Evolutionary conservation across 1,140 invertebrate genomes (phyloP), one percentile per base, ranked within the genome.

Genomic region (Drosophila pallidifrons): DNA sequence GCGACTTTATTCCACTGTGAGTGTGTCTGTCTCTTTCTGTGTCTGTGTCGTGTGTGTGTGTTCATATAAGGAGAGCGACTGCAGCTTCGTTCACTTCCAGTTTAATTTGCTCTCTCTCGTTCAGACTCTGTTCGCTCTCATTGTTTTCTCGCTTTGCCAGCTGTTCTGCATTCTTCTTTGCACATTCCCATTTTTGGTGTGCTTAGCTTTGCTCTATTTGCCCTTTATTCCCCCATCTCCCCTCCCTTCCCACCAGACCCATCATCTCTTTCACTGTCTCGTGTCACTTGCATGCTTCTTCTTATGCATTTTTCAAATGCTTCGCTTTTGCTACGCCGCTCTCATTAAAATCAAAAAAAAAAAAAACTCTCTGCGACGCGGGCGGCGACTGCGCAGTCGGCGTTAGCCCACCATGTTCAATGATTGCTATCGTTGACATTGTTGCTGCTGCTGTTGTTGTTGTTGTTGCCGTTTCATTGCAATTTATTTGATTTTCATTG

Each of bases 401-500:
- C 45, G 68, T 52, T 41, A 58, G 81, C 63, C 80, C 83, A 88
- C 83, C 83, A 88, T 89, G 74, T 89, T 89, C 63, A 58, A 73
- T 71, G 83, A 89, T 88, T 75, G 85, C 85, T 73, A 83, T 88
- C 82, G 78, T 85, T 86, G 82, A 81, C 80, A 81, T 83, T 88
- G 85, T 3, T 55, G 46, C 32, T 77, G 57, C 61, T n/a, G n/a
- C n/a, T n/a, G n/a, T n/a, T n/a, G n/a, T n/a, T n/a, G n/a, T n/a
- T n/a, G n/a, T 3, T 55, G 46, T 41, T 77, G 57, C 61, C 65
- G 67, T 87, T 87, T 80, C 77, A 69, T 75, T 89, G 83, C 83
- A 88, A 88, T 88, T 88, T 88, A 88, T 88, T 88, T 88, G 85
- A 89, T 88, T 88, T 89, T 88, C 83, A 89, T 88, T 89, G 85